Conservation (phyloP, 2,797 vertebrate genomes). For the Acrossocheilus wenchowensis region DNA sequence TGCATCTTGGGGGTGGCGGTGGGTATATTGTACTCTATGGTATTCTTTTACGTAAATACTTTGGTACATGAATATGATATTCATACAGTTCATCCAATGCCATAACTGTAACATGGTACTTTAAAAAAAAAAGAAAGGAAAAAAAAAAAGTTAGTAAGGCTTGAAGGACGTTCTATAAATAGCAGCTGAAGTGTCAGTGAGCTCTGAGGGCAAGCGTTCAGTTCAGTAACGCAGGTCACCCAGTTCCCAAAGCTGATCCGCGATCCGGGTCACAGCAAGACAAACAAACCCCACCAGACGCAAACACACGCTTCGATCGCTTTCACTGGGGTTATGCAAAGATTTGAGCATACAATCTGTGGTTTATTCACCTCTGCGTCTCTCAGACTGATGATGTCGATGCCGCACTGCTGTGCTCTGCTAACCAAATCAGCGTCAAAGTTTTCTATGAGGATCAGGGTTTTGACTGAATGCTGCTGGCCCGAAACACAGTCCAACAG, state of each 20-base stretch:
- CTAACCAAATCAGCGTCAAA: conserved; percentile 75
- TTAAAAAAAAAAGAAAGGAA: neutral
- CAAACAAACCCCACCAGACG: neutral
- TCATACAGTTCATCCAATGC: neutral
- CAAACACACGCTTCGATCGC: neutral
- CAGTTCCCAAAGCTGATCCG: neutral
- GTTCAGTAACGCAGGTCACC: neutral
- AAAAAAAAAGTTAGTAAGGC: neutral
- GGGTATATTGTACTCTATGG: neutral
- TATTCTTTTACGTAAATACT: neutral
- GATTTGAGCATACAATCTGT: neutral
- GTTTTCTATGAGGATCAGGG: conserved; percentile 80
- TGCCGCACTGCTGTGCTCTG: conserved; percentile 76
- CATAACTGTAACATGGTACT: neutral
- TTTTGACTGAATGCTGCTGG: conserved; percentile 73
- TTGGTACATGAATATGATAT: neutral
- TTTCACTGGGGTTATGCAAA: neutral
- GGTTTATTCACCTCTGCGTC: conserved; percentile 76
- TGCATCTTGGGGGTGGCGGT: no score
- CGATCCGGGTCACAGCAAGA: neutral
- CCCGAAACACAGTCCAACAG: conserved; percentile 77
- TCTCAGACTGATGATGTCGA: conserved; percentile 80
- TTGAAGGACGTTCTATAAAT: neutral
- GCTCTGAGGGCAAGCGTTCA: neutral
- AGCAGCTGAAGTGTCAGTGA: neutral